These are phyloP conservation scores for Diadromus collaris DNA, from an alignment of 2,888 invertebrate genomes.

Conservation along the genomic window DNA sequence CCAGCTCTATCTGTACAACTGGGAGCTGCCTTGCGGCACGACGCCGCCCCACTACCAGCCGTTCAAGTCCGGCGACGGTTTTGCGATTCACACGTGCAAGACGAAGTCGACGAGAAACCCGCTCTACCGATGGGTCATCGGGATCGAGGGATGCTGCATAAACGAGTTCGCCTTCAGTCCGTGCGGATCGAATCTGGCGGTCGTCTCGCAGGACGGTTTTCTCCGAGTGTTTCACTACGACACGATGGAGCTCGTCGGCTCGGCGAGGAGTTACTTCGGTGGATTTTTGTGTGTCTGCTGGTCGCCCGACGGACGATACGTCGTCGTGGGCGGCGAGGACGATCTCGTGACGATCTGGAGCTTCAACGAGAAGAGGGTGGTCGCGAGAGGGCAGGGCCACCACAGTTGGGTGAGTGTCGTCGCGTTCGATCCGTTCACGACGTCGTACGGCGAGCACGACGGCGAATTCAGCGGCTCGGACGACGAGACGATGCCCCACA, in stretches of 20 bases:
- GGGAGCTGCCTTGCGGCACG: conserved; percentile 94
- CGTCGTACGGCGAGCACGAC: conserved; percentile 84
- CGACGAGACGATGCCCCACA: conserved; percentile 80
- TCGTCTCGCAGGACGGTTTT: conserved; percentile 97
- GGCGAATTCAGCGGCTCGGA: conserved; percentile 82
- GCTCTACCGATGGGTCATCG: conserved; percentile 94
- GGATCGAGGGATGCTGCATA: conserved; percentile 90
- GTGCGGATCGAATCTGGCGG: conserved; percentile 94
- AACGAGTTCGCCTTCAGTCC: conserved; percentile 99
- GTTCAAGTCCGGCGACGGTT: conserved; percentile 97
- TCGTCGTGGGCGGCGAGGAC: conserved; percentile 99
- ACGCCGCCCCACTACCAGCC: conserved; percentile 97
- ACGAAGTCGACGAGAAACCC: conserved; percentile 98
- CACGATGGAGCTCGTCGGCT: conserved; percentile 97
- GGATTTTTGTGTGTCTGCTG: conserved; percentile 98
- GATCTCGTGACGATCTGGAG: conserved; percentile 99
- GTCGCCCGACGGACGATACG: conserved; percentile 98
- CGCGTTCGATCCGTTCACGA: conserved; percentile 94
- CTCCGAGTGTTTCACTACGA: conserved; percentile 98
- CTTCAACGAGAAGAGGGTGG: conserved; percentile 94
- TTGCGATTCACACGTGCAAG: conserved; percentile 96
- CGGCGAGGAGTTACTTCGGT: conserved; percentile 98
- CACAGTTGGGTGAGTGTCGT: conserved; percentile 99
- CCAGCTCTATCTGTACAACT: conserved; percentile 98
- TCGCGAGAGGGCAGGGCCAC: conserved; percentile 99